Percentiles rank a stretch among this genome's conserved stretches.
phyloP scores from a whole-genome alignment of 2,888 invertebrate species.

The Cryptocheilus praepositus region DNA sequence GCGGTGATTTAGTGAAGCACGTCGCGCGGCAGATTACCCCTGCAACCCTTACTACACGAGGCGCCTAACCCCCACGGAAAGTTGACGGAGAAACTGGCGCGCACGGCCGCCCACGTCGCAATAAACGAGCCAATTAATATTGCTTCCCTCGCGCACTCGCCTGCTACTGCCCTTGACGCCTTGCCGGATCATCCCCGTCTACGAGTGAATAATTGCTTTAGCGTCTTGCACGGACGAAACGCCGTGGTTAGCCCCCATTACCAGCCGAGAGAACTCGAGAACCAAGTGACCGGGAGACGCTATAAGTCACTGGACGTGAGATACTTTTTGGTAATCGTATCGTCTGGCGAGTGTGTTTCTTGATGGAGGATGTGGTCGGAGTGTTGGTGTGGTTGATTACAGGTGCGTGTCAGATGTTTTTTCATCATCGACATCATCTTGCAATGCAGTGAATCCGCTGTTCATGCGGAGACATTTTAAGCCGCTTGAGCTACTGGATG shows the following conservation, averaged over 20 bases:
- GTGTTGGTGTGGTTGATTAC: too few species aligned
- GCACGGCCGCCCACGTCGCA: conserved; percentile 52
- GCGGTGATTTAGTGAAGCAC: conserved; percentile 52
- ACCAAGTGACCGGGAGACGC: conserved; percentile 5
- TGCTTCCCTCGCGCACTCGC: conserved; percentile 42
- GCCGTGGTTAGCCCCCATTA: conserved; percentile 43
- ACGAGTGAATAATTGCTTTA: conserved; percentile 47
- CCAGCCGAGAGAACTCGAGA: conserved; percentile 24
- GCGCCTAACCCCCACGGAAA: conserved; percentile 43
- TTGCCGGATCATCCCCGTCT: conserved; percentile 43
- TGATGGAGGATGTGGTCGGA: too few species aligned
- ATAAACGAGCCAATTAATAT: conserved; percentile 62
- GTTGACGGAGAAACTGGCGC: conserved; percentile 51
- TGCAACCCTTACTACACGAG: conserved; percentile 50
- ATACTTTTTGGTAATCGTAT: neutral
- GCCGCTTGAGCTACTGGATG: too few species aligned
- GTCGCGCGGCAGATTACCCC: conserved; percentile 55
- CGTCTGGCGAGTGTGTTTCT: too few species aligned
- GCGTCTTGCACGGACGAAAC: conserved; percentile 32
- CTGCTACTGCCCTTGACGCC: conserved; percentile 44
- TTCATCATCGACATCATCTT: too few species aligned
- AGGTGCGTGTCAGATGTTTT: too few species aligned
- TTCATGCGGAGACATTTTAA: too few species aligned
- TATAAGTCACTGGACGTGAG: neutral
- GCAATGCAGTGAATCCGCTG: too few species aligned